Evolutionary conservation across 2,888 invertebrate genomes (phyloP).

Genomic region (Tetropium fuscum): DNA sequence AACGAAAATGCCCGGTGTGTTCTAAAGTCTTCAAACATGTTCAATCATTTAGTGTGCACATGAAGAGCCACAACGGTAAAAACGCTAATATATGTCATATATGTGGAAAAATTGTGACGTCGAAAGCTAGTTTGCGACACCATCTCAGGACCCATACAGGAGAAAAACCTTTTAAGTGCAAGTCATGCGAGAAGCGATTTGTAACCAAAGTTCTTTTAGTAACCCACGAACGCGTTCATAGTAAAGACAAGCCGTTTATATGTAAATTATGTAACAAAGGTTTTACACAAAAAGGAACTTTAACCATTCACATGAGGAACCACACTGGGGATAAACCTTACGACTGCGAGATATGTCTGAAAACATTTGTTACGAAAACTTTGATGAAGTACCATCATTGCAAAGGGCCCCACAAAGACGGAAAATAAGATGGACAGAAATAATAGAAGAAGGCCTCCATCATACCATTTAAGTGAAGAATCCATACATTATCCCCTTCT

Average conservation of each 20-base stretch:
- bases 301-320: conserved; percentile 42
- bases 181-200: conserved; percentile 36
- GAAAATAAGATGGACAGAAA: no score
- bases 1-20: conserved; percentile 40
- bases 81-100: conserved; percentile 55
- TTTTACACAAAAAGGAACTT: conserved; percentile 68
- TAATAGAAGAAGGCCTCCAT: no score
- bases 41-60: conserved; percentile 37
- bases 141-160: conserved; percentile 40
- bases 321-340: conserved; percentile 35
- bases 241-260: conserved; percentile 64
- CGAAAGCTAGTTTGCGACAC: conserved; percentile 29
- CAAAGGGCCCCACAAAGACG: no score
- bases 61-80: conserved; percentile 36
- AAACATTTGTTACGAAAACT: conserved; percentile 46
- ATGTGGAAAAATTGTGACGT: conserved; percentile 52
- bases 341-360: conserved; percentile 39
- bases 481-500: no score
- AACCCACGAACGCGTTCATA: conserved; percentile 66
- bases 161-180: conserved; percentile 38
- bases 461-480: no score
- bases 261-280: conserved; percentile 64
- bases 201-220: conserved; percentile 20
- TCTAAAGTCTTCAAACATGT: conserved; percentile 32
- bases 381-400: conserved; percentile 52